Base-by-base conservation (phyloP, 2,113 vertebrate species). In the Myotis yumanensis region DNA sequence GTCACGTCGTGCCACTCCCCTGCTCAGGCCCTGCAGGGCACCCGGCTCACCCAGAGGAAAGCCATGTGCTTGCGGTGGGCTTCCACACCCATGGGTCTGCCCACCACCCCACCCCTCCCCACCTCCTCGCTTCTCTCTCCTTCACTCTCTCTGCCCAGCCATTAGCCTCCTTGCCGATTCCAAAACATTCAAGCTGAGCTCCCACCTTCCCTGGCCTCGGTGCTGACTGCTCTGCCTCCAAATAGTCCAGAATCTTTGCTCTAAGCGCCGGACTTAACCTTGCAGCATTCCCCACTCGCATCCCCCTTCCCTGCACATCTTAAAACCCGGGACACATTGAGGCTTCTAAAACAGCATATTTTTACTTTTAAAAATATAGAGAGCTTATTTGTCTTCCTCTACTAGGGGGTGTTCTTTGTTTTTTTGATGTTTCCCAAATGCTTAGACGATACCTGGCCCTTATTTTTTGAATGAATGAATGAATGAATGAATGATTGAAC, bases 221-320 rank as follows among this genome's bases (percentile, higher is more conserved):
- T 10, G 20, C 82, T 22, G 32, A 20, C 57, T 7, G 0, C 17
- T 46, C 71, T 88, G 30, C 30, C 35, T 9, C 6, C 32, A 22
- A 4, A 0, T 0, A 16, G 5, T 43, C 25, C 2, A 7, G 2
- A 3, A 3, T 11, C 77, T 64, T 57, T 43, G 59, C 54, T 52
- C 80, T 0, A 3, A 54, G 54, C 3, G 6, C 28, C 2, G 0
- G 0, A 1, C 37, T 64, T 62, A 51, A 10, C 48, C 3, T 17
- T 23, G 48, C 7, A 15, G 51, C 11, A 20, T 3, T 17, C 17
- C 20, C 17, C 1, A 0, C 3, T 8, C 14, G 1, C 6, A 3
- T 16, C 12, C 30, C n/a, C 23, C 40, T 7, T 1, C 43, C 2
- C n/a, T 14, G 32, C 35, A 10, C 12, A 2, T 48, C 37, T 23